Base-by-base conservation (phyloP, 92 coral and sea anemone genomes). In the Phenganax stokvisi region DNA sequence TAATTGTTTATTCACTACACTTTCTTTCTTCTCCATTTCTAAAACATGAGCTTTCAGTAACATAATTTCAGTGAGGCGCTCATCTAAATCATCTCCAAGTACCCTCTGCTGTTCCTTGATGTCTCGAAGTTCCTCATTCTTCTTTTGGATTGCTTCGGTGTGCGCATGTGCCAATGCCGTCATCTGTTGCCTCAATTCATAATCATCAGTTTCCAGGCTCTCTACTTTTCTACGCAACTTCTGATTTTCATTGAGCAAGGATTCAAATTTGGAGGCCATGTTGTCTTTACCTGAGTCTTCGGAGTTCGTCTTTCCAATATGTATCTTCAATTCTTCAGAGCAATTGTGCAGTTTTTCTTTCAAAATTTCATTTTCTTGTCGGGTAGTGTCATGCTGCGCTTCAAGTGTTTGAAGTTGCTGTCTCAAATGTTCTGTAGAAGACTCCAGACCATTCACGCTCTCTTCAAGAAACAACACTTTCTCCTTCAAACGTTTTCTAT, bases 391-490 rank as follows among this genome's bases (percentile, higher is more conserved):
- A 27, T 59, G 56, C 9, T 77, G 51, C 30, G 16, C 55, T 12
- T 77, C 81, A 4, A 77, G 72, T 15, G 55, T 16, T 17, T 77
- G 70, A 9, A 79, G n/a, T 28, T 79, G 83, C 15, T 62, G 83
- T 28, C 83, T 67, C 31, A 79, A 54, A 54, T 79, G 83, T 28
- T 79, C 74, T 12, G 74, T 79, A 52, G 57, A 79, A 0, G 83
- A 79, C 54, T 79, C 60, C 51, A 79, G 69, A 53, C 57, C 83
- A 7, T 20, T 68, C 51, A 31, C 47, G 62, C 83, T 82, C 61
- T 93, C 98, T 63, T 89, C 88, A 13, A 81, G 87, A 56, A 93
- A 84, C 6, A 86, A 75, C 51, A 86, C 94, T 63, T 93, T 93
- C 76, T 91, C 98, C 30, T 82, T 87, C 56, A 90, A 89, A 17